Evolutionary conservation across 1,140 invertebrate genomes (phyloP).

Genomic region (Pogonomyrmex californicus): DNA sequence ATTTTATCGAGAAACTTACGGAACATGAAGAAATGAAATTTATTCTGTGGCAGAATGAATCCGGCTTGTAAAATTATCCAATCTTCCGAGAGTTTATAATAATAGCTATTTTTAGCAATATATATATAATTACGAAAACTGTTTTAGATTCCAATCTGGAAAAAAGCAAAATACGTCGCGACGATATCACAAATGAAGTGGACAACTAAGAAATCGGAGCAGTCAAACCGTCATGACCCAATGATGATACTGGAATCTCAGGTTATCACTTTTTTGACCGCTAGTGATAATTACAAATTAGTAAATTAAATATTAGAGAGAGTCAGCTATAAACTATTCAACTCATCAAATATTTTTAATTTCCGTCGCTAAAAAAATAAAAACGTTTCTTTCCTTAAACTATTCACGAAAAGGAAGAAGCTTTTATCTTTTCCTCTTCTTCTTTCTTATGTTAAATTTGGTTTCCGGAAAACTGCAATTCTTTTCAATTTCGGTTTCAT

Average conservation of each 20-base stretch:
- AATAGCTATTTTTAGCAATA: no score
- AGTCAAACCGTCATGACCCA: not conserved
- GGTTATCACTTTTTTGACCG: conserved; percentile 4
- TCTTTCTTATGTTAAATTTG: not conserved
- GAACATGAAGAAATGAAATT: no score
- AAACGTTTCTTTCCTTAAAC: not conserved
- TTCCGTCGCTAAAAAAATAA: not conserved
- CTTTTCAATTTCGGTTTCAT: not conserved
- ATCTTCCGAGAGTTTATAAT: no score
- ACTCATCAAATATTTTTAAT: not conserved
- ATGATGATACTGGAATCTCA: not conserved
- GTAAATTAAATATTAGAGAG: not conserved
- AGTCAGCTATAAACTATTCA: not conserved
- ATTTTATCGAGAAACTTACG: no score
- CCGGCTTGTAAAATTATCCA: no score
- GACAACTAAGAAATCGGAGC: not conserved
- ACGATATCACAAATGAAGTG: not conserved
- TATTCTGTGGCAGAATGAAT: no score
- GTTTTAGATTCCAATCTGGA: not conserved
- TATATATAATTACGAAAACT: not conserved
- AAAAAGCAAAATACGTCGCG: not conserved
- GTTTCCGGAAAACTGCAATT: not conserved
- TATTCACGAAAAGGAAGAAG: not conserved
- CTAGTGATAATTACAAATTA: conserved; percentile 13
- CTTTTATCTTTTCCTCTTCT: not conserved